Base-by-base conservation (phyloP, 2,113 vertebrate genomes). In the Actenoides hombroni region DNA sequence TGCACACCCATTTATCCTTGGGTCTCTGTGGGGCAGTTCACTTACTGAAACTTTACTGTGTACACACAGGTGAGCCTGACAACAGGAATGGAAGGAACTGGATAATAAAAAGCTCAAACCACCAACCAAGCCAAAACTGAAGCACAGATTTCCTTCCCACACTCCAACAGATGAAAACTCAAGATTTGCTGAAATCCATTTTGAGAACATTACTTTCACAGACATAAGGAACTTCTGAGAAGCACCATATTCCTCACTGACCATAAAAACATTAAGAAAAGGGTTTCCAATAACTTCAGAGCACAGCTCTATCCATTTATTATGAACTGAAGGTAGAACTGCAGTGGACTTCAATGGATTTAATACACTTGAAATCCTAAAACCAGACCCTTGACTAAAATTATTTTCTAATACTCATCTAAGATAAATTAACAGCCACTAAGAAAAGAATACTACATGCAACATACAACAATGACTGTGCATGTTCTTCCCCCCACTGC, bases 141-240 rank as follows among this genome's bases (percentile, higher is more conserved):
- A 70, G 64, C 70, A 93, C 14, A 77, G 85, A 92, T 92, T 94
- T 95, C 84, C 48, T 74, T 78, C 93, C 53, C 39, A 74, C 57
- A 68, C 33, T 78, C 60, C 68, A 70, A 71, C 26, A 88, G 83
- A 86, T 93, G 63, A 78, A 75, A 94, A 63, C 64, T 88, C 51
- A 61, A 31, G 79, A 77, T 81, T 67, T 60, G 59, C 51, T 68
- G 49, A 92, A 95, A 91, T 87, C 33, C 56, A 68, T 95, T 94
- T 63, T 44, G 65, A 89, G 2, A 11, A 2, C 14, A 26, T 49
- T 28, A 14, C 6, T 51, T 54, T 48, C 67, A 79, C 6, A 44
- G 54, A 19, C 35, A 31, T 2, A 17, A 18, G 8, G 15, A 57
- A 67, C 21, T 80, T 19, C 54, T 42, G 44, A 28, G 37, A 89